Percentiles rank a stretch among this genome's conserved stretches.
Evolutionary conservation across 2,888 invertebrate genomes (phyloP).

Genomic region (Drosophila kambysellisi): DNA sequence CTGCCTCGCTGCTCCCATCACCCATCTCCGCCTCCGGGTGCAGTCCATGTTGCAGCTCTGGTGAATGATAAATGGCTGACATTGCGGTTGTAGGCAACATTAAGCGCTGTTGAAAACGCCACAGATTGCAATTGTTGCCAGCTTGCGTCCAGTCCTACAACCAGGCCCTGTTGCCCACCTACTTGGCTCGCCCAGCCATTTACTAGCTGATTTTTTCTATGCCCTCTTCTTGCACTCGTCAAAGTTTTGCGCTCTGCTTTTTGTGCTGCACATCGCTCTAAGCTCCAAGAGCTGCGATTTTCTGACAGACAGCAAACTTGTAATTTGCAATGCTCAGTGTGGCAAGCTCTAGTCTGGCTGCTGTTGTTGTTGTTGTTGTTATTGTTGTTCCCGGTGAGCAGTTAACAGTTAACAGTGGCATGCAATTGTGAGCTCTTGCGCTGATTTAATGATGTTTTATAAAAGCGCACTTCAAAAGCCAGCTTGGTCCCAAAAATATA

Average conservation of each 20-base stretch:
- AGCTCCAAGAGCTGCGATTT: conserved; percentile 27
- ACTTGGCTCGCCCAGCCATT: conserved; percentile 6
- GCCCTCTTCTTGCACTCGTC: conserved; percentile 45
- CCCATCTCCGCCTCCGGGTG: conserved; percentile 10
- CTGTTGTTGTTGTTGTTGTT: conserved; percentile 7
- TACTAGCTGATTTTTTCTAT: conserved; percentile 44
- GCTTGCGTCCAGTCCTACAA: neutral
- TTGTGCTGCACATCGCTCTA: conserved; percentile 35
- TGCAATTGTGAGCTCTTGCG: conserved; percentile 67
- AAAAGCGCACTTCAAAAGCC: conserved; percentile 38
- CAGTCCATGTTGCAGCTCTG: conserved; percentile 35
- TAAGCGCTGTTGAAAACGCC: conserved; percentile 75
- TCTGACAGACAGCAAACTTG: conserved; percentile 66
- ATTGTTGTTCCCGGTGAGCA: conserved; percentile 36
- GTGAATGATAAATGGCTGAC: conserved; percentile 77
- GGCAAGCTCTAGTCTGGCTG: conserved; percentile 15
- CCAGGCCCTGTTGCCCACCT: neutral
- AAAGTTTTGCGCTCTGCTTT: conserved; percentile 57
- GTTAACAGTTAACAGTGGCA: conserved; percentile 55
- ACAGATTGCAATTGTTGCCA: conserved; percentile 75
- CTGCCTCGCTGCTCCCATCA: neutral
- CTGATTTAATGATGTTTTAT: conserved; percentile 73
- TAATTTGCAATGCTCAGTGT: conserved; percentile 68
- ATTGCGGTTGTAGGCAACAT: conserved; percentile 76
- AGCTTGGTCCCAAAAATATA: neutral